Conservation (phyloP, 1,140 invertebrate genomes). For the Heterodera carotae region DNA sequence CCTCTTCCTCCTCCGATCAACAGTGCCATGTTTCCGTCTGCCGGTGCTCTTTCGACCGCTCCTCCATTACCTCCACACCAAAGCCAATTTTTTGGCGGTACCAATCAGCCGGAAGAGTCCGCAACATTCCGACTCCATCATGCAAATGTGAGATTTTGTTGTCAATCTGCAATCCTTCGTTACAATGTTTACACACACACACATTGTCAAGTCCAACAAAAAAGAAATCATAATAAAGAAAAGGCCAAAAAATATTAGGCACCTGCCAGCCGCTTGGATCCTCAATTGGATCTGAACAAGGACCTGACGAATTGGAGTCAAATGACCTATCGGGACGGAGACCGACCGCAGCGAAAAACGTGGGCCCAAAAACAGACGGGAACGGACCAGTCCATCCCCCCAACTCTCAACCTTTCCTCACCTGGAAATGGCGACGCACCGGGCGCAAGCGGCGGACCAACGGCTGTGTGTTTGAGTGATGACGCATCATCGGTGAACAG, state of each 20-base stretch:
- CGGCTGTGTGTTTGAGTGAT: not conserved
- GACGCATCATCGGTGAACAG: not conserved
- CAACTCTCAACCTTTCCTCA: not conserved
- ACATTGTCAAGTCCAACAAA: slow-evolving; percentile 1
- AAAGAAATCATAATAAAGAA: not conserved
- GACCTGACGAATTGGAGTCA: slow-evolving; percentile 63
- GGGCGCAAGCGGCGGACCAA: not conserved
- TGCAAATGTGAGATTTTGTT: slow-evolving; percentile 42
- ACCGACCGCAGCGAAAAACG: slow-evolving; percentile 52
- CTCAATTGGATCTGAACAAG: slow-evolving; percentile 56
- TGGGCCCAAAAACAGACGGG: slow-evolving; percentile 46
- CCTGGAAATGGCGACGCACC: slow-evolving; percentile 1
- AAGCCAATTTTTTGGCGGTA: slow-evolving; percentile 17
- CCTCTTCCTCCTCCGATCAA: slow-evolving; percentile 8
- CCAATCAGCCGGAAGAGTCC: not conserved
- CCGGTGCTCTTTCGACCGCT: not conserved
- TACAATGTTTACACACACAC: not conserved
- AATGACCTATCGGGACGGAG: slow-evolving; percentile 51
- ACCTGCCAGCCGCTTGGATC: slow-evolving; percentile 47
- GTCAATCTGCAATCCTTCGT: not conserved
- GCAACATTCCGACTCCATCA: slow-evolving; percentile 56
- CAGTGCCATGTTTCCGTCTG: not conserved
- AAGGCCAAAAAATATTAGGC: slow-evolving; percentile 36
- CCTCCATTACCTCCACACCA: not conserved
- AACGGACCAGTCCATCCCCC: slow-evolving; percentile 3